phyloP scores from a whole-genome alignment of 2,888 invertebrate species.

The Notodonta ziczac region DNA sequence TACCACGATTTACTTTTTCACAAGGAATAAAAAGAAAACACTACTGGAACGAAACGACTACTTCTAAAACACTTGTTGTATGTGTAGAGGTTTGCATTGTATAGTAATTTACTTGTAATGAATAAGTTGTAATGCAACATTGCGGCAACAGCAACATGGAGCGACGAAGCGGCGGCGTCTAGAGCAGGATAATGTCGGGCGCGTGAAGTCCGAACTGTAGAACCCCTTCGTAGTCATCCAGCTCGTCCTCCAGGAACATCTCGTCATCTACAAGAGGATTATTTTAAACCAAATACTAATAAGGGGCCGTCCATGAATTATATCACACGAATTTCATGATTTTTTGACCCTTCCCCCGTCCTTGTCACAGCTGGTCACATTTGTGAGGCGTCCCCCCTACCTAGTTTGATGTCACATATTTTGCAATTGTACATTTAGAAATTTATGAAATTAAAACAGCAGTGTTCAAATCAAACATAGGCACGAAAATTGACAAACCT shows the following conservation, averaged over 20 bases:
- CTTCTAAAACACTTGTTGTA: slow-evolving; percentile 41
- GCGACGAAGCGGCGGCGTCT: slow-evolving; percentile 14
- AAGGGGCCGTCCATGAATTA: too few species aligned
- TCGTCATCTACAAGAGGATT: slow-evolving; percentile 57
- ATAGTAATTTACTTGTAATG: slow-evolving; percentile 21
- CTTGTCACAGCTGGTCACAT: too few species aligned
- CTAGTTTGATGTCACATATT: too few species aligned
- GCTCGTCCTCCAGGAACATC: slow-evolving; percentile 59
- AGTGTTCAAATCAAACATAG: too few species aligned
- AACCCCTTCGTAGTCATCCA: slow-evolving; percentile 57
- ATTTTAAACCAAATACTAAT: background rate
- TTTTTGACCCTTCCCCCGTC: too few species aligned
- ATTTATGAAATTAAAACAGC: too few species aligned
- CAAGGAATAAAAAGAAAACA: slow-evolving; percentile 40
- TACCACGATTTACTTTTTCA: slow-evolving; percentile 35
- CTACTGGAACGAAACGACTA: slow-evolving; percentile 39
- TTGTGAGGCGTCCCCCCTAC: too few species aligned
- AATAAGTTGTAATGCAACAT: slow-evolving; percentile 22
- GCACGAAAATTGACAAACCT: too few species aligned
- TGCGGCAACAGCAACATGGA: slow-evolving; percentile 17
- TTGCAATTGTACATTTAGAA: too few species aligned
- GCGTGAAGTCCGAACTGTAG: slow-evolving; percentile 52
- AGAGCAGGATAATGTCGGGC: slow-evolving; percentile 59
- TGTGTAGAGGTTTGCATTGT: slow-evolving; percentile 25
- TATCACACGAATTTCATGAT: too few species aligned